phyloP scores from a whole-genome alignment of 2,888 invertebrate genomes.

The Lithophane semibrunnea region DNA sequence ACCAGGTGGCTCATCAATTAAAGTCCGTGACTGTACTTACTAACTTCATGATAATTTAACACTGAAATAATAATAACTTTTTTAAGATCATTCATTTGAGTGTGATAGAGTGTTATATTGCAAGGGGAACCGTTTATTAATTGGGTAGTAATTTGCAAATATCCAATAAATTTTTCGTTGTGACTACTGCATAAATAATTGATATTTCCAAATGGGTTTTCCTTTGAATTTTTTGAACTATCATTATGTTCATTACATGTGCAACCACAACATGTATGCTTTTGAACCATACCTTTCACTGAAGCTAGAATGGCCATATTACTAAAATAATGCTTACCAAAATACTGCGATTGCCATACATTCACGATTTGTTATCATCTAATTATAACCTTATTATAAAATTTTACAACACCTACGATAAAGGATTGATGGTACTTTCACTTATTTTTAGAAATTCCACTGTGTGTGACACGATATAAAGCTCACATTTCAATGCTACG shows the following conservation, averaged over 20 bases:
- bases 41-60: background rate
- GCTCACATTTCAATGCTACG: conserved; percentile 15
- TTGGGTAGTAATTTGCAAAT: background rate
- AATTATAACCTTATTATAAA: background rate
- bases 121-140: background rate
- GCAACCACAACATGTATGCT: background rate
- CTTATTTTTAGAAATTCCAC: conserved; percentile 2
- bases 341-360: background rate
- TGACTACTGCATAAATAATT: background rate
- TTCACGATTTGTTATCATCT: background rate
- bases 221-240: background rate
- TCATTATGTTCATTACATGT: background rate
- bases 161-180: background rate
- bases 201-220: background rate
- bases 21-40: too few relatives aligned
- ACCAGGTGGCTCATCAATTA: too few relatives aligned
- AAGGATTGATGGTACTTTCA: background rate
- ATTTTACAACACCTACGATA: background rate
- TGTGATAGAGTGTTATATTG: background rate
- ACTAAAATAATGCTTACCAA: background rate
- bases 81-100: background rate
- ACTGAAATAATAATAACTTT: background rate
- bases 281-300: background rate
- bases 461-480: background rate
- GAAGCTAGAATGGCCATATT: background rate